Evolutionary conservation across 23 tunicate species (phyloP).

Genomic region (Diplosoma virens): DNA sequence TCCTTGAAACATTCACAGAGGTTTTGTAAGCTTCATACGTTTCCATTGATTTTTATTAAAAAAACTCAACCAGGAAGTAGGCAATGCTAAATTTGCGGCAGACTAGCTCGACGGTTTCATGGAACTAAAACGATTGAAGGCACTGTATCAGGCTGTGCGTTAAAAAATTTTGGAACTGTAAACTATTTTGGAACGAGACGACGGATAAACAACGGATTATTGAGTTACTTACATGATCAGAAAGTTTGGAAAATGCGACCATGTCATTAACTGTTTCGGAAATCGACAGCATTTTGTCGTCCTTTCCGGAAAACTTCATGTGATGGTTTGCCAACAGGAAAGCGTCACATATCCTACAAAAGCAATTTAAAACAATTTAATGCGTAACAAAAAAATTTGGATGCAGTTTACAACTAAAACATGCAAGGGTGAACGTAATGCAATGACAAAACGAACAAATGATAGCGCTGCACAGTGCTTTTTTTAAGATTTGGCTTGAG

Average conservation of each 20-base stretch:
- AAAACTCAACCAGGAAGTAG: too few species aligned
- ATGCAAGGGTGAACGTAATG: too few species aligned
- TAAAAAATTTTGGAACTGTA: background rate
- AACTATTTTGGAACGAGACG: background rate
- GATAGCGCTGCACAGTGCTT: too few species aligned
- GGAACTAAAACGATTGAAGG: too few species aligned
- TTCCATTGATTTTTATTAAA: too few species aligned
- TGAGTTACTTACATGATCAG: conserved; percentile 43
- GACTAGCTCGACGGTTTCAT: too few species aligned
- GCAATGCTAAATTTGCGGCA: too few species aligned
- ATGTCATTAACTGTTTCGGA: conserved; percentile 53
- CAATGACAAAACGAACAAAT: too few species aligned
- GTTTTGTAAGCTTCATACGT: too few species aligned
- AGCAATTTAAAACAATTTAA: background rate
- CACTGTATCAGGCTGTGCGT: background rate
- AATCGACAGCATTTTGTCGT: conserved; percentile 12
- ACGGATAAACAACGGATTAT: background rate
- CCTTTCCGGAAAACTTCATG: background rate
- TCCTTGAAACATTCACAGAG: too few species aligned
- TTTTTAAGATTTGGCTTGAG: too few species aligned
- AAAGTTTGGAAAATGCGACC: conserved; percentile 52
- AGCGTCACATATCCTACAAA: conserved; percentile 75
- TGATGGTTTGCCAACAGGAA: conserved; percentile 43
- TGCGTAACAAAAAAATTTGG: background rate
- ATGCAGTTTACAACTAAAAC: background rate